Conservation (phyloP, 2,797 vertebrate genomes). For the Pachyuromys duprasi region DNA sequence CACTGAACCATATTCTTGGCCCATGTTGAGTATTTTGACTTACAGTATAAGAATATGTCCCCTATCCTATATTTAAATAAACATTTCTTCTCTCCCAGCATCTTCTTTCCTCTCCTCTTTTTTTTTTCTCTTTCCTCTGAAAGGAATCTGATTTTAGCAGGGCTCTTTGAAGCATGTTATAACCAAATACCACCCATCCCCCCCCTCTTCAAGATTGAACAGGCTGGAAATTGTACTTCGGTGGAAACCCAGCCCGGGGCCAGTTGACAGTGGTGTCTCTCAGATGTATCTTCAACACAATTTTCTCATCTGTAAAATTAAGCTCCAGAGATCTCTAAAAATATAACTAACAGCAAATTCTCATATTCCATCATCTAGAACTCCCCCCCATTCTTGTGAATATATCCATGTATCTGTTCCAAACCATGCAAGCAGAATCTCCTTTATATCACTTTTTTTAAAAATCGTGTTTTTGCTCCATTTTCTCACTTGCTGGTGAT, state of each 20-base stretch:
- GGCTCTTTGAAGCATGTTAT: neutral
- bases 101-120: neutral
- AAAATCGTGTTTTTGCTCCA: neutral
- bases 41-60: conserved; percentile 58
- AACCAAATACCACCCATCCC: neutral
- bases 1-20: neutral
- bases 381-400: neutral
- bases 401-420: conserved; percentile 1
- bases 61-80: conserved; percentile 31
- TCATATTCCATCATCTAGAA: conserved; percentile 31
- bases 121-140: neutral
- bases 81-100: neutral
- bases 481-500: neutral
- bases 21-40: conserved; percentile 40
- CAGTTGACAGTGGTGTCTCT: neutral
- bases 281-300: neutral
- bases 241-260: neutral
- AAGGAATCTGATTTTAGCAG: conserved; percentile 19
- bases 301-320: conserved; percentile 61
- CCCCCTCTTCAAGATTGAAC: neutral
- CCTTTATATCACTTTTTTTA: neutral
- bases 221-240: neutral
- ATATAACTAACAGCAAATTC: neutral
- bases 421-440: conserved; percentile 1
- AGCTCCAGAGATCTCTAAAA: conserved; percentile 25